Percentiles rank a stretch among this genome's conserved stretches.
Conservation (phyloP, 2,888 invertebrate genomes). For the Molanna angustata region DNA sequence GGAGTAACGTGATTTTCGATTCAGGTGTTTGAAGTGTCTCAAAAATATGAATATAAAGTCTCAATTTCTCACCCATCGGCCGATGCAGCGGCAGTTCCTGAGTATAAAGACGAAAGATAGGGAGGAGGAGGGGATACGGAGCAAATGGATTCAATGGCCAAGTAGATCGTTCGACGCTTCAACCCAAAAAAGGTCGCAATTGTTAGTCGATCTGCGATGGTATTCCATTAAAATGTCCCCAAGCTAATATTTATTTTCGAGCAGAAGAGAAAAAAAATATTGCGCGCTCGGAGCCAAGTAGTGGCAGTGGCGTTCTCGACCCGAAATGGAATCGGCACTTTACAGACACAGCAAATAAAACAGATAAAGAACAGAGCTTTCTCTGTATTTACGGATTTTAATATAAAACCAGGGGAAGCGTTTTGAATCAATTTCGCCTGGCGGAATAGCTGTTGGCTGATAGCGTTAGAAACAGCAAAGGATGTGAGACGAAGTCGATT, state of each 20-base stretch:
- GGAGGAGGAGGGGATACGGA: too few species aligned
- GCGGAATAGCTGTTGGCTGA: too few species aligned
- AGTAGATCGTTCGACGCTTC: slow-evolving; percentile 4
- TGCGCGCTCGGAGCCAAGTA: slow-evolving; percentile 13
- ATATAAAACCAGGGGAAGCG: neutral
- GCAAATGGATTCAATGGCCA: neutral
- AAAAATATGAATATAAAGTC: too few species aligned
- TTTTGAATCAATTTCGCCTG: too few species aligned
- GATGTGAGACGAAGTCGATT: too few species aligned
- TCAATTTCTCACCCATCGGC: too few species aligned
- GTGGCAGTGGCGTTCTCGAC: slow-evolving; percentile 2
- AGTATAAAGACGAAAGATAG: too few species aligned
- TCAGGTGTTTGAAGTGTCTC: too few species aligned
- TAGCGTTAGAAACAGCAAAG: too few species aligned
- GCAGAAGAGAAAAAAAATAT: slow-evolving; percentile 21
- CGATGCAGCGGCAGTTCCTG: too few species aligned
- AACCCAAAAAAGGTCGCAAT: slow-evolving; percentile 17
- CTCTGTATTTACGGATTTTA: neutral
- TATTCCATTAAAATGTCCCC: slow-evolving; percentile 29
- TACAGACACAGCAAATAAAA: neutral
- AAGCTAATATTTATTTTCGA: slow-evolving; percentile 26
- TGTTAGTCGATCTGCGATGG: slow-evolving; percentile 25
- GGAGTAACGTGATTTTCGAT: too few species aligned
- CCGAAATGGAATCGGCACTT: slow-evolving; percentile 13
- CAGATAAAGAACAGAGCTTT: neutral